Percentiles rank a stretch among this genome's conserved stretches.
These are phyloP conservation scores for Chaetodon trifasciatus DNA, from an alignment of 2,797 vertebrate genomes.

Conservation along the genomic window DNA sequence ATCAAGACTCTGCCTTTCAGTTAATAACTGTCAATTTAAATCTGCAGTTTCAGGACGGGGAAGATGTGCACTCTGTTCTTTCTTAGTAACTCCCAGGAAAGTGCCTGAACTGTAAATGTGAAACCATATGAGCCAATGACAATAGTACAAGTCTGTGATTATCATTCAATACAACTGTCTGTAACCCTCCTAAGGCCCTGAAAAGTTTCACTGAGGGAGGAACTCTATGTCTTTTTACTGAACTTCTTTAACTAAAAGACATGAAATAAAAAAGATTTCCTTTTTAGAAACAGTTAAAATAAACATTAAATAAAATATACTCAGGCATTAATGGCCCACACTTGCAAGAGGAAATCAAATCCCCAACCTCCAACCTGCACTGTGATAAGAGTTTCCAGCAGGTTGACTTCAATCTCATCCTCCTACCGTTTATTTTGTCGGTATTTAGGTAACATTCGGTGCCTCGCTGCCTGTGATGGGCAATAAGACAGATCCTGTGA, in stretches of 20 bases:
- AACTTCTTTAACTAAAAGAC: background rate
- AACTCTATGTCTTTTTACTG: constrained; percentile 2
- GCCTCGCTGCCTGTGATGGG: constrained; percentile 33
- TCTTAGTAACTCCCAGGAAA: background rate
- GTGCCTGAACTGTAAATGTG: background rate
- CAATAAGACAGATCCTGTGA: constrained; percentile 41
- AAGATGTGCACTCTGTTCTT: background rate
- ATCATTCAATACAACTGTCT: background rate
- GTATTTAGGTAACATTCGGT: background rate
- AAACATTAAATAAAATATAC: background rate
- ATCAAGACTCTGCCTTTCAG: background rate
- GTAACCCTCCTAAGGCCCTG: background rate
- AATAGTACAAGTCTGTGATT: background rate
- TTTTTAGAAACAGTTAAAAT: background rate
- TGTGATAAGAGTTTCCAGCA: constrained; percentile 9
- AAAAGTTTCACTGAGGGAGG: background rate
- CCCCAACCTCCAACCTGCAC: background rate
- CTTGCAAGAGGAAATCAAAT: constrained; percentile 17
- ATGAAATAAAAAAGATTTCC: background rate
- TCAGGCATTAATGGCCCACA: background rate
- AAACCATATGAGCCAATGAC: constrained; percentile 4
- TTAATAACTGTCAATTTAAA: constrained; percentile 5
- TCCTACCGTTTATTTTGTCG: constrained; percentile 19
- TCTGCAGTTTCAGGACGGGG: background rate
- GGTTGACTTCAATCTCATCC: constrained; percentile 20